These are phyloP conservation scores for Hetaerina americana DNA, from an alignment of 1,140 invertebrate genomes.

Conservation along the genomic window DNA sequence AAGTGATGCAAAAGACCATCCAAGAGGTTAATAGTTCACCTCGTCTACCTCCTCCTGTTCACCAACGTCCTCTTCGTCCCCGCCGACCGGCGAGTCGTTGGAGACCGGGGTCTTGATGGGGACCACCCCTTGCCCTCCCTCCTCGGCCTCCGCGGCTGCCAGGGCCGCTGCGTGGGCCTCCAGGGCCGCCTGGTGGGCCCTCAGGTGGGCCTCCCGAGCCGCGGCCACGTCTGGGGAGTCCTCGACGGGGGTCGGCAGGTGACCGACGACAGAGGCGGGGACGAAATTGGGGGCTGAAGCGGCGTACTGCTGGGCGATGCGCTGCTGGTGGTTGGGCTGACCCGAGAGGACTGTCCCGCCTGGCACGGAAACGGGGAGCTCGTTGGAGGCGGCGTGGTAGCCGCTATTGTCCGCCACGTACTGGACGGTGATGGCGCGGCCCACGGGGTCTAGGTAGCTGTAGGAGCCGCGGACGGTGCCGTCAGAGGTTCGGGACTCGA, in stretches of 20 bases:
- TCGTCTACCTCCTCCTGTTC: background rate
- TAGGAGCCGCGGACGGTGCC: slow-evolving; percentile 28
- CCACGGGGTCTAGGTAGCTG: slow-evolving; percentile 26
- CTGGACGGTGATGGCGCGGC: slow-evolving; percentile 24
- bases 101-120: background rate
- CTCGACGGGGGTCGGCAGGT: slow-evolving; percentile 14
- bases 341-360: background rate
- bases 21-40: background rate
- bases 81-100: background rate
- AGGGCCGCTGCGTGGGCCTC: slow-evolving; percentile 7
- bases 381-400: slow-evolving; percentile 20
- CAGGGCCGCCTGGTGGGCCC: slow-evolving; percentile 21
- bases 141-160: background rate
- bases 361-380: slow-evolving; percentile 12
- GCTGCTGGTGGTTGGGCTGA: background rate
- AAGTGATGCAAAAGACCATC: too few relatives aligned
- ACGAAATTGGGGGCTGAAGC: background rate
- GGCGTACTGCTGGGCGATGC: background rate
- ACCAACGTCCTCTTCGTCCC: background rate
- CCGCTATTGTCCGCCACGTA: slow-evolving; percentile 24
- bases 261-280: background rate
- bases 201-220: slow-evolving; percentile 23
- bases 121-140: background rate
- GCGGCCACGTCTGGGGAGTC: slow-evolving; percentile 28
- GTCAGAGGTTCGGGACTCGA: slow-evolving; percentile 23